Conservation (phyloP, 2,888 invertebrate genomes). For the Beris morrisii region DNA sequence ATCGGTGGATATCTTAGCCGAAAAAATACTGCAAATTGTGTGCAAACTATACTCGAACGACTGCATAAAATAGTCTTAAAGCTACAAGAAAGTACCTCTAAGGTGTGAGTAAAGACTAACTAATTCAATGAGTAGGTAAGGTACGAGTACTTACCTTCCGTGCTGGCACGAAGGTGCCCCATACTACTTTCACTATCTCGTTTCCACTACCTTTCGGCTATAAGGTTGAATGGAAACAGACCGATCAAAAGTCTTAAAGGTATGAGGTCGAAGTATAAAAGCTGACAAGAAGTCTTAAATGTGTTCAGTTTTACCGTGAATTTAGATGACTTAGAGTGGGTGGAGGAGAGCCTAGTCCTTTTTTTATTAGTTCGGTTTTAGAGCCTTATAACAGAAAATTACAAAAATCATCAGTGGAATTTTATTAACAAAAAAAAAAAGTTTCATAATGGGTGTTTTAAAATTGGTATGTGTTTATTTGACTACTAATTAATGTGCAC, state of each 20-base stretch:
- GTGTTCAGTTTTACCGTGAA: constrained; percentile 49
- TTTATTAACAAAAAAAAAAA: constrained; percentile 1
- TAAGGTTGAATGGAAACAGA: constrained; percentile 34
- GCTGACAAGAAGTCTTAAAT: constrained; percentile 48
- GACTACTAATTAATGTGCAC: too few species aligned
- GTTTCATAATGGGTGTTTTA: constrained; percentile 19
- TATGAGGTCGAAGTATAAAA: constrained; percentile 48
- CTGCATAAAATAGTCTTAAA: too few species aligned
- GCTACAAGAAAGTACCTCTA: background rate
- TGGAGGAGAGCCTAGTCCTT: constrained; percentile 31
- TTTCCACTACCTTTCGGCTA: constrained; percentile 33
- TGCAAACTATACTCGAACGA: too few species aligned
- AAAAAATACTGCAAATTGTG: too few species aligned
- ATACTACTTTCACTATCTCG: constrained; percentile 38
- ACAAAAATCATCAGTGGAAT: background rate
- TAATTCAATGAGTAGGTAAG: constrained; percentile 16
- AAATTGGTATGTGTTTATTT: constrained; percentile 26
- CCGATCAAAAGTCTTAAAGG: constrained; percentile 31
- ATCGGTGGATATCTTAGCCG: too few species aligned
- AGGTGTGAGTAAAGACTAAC: constrained; percentile 16
- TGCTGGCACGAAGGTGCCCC: constrained; percentile 8
- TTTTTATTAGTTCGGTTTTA: constrained; percentile 8
- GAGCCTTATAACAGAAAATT: background rate
- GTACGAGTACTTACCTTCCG: constrained; percentile 16
- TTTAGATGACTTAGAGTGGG: constrained; percentile 41